Percentiles rank a stretch among this genome's conserved stretches.
These are phyloP conservation scores for Sula dactylatra DNA, from an alignment of 2,113 vertebrate species.

Conservation along the genomic window DNA sequence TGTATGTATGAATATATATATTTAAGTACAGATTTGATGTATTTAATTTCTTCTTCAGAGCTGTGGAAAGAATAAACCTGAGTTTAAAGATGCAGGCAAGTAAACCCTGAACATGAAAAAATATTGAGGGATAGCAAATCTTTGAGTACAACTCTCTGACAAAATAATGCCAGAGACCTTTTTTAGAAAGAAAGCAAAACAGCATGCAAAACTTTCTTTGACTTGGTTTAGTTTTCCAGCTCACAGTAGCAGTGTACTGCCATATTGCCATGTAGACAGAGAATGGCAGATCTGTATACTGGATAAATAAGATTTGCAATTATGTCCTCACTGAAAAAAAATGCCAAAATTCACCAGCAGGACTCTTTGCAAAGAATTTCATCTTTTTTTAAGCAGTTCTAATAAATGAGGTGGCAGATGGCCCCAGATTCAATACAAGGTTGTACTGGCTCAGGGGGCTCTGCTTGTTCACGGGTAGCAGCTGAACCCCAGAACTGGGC, in stretches of 20 bases:
- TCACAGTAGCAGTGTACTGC: background rate
- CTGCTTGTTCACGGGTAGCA: constrained; percentile 10
- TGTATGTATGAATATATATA: background rate
- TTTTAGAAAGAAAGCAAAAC: background rate
- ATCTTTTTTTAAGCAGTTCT: constrained; percentile 2
- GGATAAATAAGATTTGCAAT: constrained; percentile 41
- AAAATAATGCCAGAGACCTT: background rate
- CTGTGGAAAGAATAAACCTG: background rate
- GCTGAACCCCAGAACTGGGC: constrained; percentile 47
- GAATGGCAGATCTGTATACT: background rate
- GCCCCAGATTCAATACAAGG: constrained; percentile 22
- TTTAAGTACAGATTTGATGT: background rate
- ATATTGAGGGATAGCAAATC: background rate
- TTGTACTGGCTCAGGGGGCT: constrained; percentile 42
- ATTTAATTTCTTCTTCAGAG: background rate
- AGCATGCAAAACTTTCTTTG: background rate
- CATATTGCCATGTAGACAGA: background rate
- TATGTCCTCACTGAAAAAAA: constrained; percentile 27
- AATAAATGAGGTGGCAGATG: constrained; percentile 60
- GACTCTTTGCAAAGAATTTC: constrained; percentile 32
- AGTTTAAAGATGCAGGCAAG: background rate
- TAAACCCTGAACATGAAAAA: background rate
- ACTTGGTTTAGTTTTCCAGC: background rate
- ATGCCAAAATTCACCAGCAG: constrained; percentile 33
- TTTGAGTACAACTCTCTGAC: background rate